These are phyloP conservation scores for Myxocyprinus asiaticus DNA, from an alignment of 2,113 vertebrate genomes.

Conservation along the genomic window DNA sequence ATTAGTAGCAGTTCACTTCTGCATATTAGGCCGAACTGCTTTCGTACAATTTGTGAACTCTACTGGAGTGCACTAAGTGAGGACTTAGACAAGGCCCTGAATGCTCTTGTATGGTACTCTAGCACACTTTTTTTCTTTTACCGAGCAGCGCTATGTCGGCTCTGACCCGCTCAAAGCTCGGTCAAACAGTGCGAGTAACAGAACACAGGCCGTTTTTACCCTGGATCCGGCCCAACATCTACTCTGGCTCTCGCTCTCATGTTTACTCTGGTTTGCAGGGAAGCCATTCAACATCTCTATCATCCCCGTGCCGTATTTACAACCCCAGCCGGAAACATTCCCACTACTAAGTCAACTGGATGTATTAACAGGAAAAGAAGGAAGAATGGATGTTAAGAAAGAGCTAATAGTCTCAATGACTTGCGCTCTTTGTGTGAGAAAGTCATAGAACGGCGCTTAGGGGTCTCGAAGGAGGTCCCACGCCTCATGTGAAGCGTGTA, in stretches of 20 bases:
- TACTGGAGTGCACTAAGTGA: too few species aligned
- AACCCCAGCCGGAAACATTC: slow-evolving; percentile 42
- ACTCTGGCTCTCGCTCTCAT: slow-evolving; percentile 40
- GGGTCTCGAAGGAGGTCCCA: neutral
- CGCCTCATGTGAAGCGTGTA: slow-evolving; percentile 19
- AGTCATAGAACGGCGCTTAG: slow-evolving; percentile 3
- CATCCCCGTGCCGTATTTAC: slow-evolving; percentile 49
- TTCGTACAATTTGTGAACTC: neutral
- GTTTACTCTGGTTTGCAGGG: slow-evolving; percentile 49
- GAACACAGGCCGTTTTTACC: slow-evolving; percentile 49
- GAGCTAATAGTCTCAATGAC: slow-evolving; percentile 18
- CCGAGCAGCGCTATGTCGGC: neutral
- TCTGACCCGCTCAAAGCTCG: neutral
- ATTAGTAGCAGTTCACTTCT: too few species aligned
- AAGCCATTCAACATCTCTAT: slow-evolving; percentile 24
- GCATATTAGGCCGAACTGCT: neutral
- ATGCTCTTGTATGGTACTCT: too few species aligned
- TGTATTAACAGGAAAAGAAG: slow-evolving; percentile 40
- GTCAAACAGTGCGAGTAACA: slow-evolving; percentile 48
- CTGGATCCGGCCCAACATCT: slow-evolving; percentile 45
- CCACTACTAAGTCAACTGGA: slow-evolving; percentile 29
- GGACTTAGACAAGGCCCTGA: too few species aligned
- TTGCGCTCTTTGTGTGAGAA: neutral
- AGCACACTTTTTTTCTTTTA: too few species aligned
- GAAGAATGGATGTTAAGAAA: slow-evolving; percentile 42